These are phyloP conservation scores for Prorops nasuta DNA, from an alignment of 1,140 invertebrate species.

Conservation along the genomic window DNA sequence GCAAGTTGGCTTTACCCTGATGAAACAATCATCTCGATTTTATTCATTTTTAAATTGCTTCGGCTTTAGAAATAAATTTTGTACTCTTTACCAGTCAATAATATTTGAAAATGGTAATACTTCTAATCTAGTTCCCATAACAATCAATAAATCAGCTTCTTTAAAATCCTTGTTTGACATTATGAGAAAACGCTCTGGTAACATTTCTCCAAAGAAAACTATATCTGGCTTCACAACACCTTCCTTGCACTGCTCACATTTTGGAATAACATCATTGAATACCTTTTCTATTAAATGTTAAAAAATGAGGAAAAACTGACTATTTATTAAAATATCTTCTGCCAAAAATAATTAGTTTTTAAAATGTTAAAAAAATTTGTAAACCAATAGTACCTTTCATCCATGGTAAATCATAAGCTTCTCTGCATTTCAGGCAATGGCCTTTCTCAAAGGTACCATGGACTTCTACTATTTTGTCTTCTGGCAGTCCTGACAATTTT, in stretches of 20 bases:
- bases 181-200: conserved; percentile 75
- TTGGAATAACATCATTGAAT: conserved; percentile 70
- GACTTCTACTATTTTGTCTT: conserved; percentile 86
- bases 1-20: conserved; percentile 68
- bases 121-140: conserved; percentile 92
- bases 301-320: conserved; percentile 6
- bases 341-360: not conserved
- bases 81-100: conserved; percentile 67
- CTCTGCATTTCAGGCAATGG: conserved; percentile 78
- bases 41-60: not conserved
- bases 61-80: conserved; percentile 1
- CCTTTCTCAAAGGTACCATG: conserved; percentile 91
- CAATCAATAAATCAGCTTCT: conserved; percentile 87
- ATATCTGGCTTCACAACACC: conserved; percentile 91
- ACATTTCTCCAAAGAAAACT: conserved; percentile 89
- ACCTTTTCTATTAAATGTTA: conserved; percentile 64
- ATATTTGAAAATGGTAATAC: conserved; percentile 96
- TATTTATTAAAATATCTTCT: conserved; percentile 2
- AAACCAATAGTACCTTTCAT: conserved; percentile 69
- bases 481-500: conserved; percentile 79
- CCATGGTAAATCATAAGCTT: conserved; percentile 78
- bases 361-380: conserved; percentile 11
- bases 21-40: conserved; percentile 7
- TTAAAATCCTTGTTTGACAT: conserved; percentile 73
- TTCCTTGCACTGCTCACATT: conserved; percentile 69